These are phyloP conservation scores for Cylindroiulus punctatus DNA, from an alignment of 2,888 invertebrate species.

Conservation along the genomic window DNA sequence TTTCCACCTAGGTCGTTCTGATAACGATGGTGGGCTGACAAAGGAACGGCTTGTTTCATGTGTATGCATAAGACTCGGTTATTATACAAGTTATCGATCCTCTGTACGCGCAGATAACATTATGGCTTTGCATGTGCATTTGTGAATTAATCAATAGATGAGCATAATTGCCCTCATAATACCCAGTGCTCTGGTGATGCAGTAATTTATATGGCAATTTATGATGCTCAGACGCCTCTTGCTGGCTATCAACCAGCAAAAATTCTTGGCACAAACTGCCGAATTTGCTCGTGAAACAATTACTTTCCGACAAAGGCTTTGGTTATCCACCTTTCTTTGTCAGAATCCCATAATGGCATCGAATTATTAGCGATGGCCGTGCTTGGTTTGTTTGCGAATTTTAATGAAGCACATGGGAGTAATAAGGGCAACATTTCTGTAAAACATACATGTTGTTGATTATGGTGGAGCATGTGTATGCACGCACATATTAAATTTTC, in stretches of 20 bases:
- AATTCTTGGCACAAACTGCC: not conserved
- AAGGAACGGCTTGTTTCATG: not conserved
- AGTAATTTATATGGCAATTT: not conserved
- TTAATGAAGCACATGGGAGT: not conserved
- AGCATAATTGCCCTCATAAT: not conserved
- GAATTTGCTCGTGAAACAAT: not conserved
- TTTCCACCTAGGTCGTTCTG: not conserved
- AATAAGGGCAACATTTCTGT: not conserved
- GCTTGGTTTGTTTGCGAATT: not conserved
- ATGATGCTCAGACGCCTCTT: not conserved
- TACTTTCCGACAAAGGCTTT: conserved; percentile 1
- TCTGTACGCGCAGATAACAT: not conserved
- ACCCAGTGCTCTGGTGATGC: not conserved
- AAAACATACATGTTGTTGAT: too few relatives aligned
- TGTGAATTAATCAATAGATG: conserved; percentile 15
- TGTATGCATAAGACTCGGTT: not conserved
- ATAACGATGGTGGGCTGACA: not conserved
- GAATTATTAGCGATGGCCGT: not conserved
- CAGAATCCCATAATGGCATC: not conserved
- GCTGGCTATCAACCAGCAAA: not conserved
- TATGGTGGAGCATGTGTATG: too few relatives aligned
- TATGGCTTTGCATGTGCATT: not conserved
- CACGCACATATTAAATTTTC: too few relatives aligned
- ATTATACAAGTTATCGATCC: not conserved
- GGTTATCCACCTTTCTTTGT: not conserved